Evolutionary conservation across 64 coral and sea anemone species (phyloP), one percentile per base, ranked within the genome.

Genomic region (Pachyseris speciosa): DNA sequence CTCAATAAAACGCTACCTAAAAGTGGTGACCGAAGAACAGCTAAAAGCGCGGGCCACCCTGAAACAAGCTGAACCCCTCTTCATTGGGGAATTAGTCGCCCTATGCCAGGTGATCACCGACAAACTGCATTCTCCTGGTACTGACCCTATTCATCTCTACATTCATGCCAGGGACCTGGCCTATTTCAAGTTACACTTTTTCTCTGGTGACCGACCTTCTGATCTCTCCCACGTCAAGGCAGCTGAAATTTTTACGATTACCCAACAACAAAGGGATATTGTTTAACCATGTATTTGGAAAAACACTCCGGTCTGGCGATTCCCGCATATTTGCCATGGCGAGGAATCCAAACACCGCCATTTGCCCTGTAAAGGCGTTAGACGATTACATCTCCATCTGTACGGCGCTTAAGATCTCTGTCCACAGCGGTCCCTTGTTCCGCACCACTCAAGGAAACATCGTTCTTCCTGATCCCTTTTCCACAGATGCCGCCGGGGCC

Each of bases 51-150:
- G 57, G 2, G 78, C 57, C 17, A 9, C 40, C 33, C 78, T 52
- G 9, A 57, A 63, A 27, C 53, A 83, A 34, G 51, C 78, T 11
- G 57, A 83, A 41, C 78, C 78, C 11, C 8, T 83, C 31, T 83
- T 64, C 40, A 57, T 83, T 16, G 26, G 37, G 17, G 37, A 83
- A 2, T 48, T 83, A 15, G 4, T 11, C 9, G 16, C 24, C 28
- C 78, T 83, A 2, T 80, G 47, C 31, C 45, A 80, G 1, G 15
- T 15, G 7, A 50, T 80, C 12, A 7, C 11, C 7, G 8, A 26
- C 8, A 59, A 80, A 6, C 45, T 80, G 9, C 22, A 11, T 13
- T n/a, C 45, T 20, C 7, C 22, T 10, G 5, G 8, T 10, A 16
- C 51, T 22, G 22, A 26, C 22, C 45, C 76, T 5, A 59, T 80